Base-by-base conservation (phyloP, 92 coral and sea anemone species). In the Actinostola sp. region DNA sequence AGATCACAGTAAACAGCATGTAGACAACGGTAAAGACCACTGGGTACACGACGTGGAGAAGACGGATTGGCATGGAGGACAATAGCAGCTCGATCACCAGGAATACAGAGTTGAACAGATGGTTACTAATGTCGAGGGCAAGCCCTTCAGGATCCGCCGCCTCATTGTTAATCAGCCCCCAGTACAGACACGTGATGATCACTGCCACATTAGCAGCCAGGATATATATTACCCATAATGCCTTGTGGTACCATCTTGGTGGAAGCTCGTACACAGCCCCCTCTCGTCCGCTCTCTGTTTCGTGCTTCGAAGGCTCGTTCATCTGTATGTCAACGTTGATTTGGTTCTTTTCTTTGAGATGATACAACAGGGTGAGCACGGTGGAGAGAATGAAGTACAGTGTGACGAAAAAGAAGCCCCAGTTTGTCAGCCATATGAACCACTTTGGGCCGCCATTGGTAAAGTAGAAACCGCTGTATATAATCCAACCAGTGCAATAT, bases 361-460 rank as follows among this genome's bases (percentile, higher is more conserved):
- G 85, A 36, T 87, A 78, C 29, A 70, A 26, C 45, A 80, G 41
- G 54, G 87, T 67, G 45, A 84, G 60, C 52, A 76, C 73, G 0
- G 89, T 33, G 49, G 97, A 89, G 67, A 82, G 73, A 31, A 85
- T 55, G 82, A 91, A 81, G 43, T 84, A 81, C 39, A 88, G 45
- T 16, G 89, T 88, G 4, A 90, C 66, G 15, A 75, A 74, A 8
- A 77, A 24, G 59, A 76, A 93, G 34, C 87, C 89, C 98, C 96
- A 93, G 89, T 93, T 93, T 17, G 98, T 91, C 12, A 93, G 77
- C 71, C 82, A 93, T 71, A 91, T 93, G 55, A 93, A 91, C 98
- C 98, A 93, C 70, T 82, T 88, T 12, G 85, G 78, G 5, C 78
- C 84, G 20, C 92, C 92, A 67, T 70, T 88, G 27, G 82, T 61